Evolutionary conservation across 2,888 invertebrate species (phyloP), one percentile per base, ranked within the genome.

Genomic region (Antheraea assamensis): DNA sequence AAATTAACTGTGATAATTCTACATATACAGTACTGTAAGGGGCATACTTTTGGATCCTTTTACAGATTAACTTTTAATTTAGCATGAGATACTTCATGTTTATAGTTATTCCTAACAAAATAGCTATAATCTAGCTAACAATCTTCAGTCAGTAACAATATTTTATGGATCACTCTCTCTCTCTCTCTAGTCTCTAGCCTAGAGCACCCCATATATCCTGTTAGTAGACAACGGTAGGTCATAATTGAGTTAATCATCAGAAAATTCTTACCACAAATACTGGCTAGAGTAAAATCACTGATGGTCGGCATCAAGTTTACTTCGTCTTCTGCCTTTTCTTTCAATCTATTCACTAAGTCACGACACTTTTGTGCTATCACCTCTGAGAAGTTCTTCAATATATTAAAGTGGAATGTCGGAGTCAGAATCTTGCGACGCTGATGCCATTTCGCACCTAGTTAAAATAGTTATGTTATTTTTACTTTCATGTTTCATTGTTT

Each of bases 351-450:
- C 8, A 93, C 88, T 76, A 92, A 75, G 24, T 83, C 79, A 5
- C 81, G 80, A 52, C 86, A 86, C 77, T 88, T 88, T 76, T 90
- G 90, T 68, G 91, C 89, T 71, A 92, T 90, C 3, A 89, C 80
- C 13, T 76, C 76, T 13, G 85, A 77, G 78, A 92, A 92, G 75
- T 87, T 86, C 83, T 95, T 93, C 47, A 96, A 82, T 73, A 96
- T 95, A 81, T 95, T 96, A 79, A 96, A 96, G 83, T 96, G 96
- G 87, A 96, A 96, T 0, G 96, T 95, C 0, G 96, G 96, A 0
- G 96, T 96, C 31, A 96, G 83, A 75, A 96, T 92, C 85, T 95
- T 96, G 52, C 96, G 88, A 2, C 96, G 92, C 0, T 83, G 83
- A 72, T 95, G 95, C 96, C 96, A 96, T 83, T 96, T 96, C 27